Evolutionary conservation across 2,113 vertebrate species (phyloP).

Genomic region (Chamaea fasciata): DNA sequence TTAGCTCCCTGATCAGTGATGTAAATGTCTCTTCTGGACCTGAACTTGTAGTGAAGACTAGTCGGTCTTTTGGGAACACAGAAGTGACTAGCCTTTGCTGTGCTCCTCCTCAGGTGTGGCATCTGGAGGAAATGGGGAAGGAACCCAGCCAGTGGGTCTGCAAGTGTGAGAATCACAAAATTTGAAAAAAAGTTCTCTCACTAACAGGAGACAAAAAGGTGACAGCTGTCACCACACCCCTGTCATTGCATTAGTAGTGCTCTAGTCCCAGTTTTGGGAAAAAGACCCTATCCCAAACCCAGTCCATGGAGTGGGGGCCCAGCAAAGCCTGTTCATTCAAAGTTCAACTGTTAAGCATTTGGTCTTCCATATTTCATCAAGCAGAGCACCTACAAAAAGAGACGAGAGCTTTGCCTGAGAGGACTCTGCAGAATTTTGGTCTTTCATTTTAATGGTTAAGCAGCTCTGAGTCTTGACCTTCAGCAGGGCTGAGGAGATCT

Average conservation of each 20-base stretch:
- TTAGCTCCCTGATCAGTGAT: background rate
- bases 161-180: background rate
- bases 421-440: background rate
- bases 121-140: background rate
- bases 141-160: background rate
- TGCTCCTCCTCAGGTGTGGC: background rate
- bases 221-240: background rate
- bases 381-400: background rate
- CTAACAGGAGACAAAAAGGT: background rate
- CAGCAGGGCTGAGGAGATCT: background rate
- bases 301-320: accelerated
- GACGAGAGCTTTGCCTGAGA: background rate
- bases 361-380: background rate
- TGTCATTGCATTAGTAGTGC: background rate
- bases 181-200: background rate
- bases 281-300: background rate
- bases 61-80: background rate
- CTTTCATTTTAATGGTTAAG: slow-evolving; percentile 30
- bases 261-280: background rate
- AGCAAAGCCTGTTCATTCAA: background rate
- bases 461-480: background rate
- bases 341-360: background rate
- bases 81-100: background rate
- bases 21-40: background rate
- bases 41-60: background rate